Evolutionary conservation across 2,888 invertebrate genomes (phyloP).

Genomic region (Diarsia dahlii): DNA sequence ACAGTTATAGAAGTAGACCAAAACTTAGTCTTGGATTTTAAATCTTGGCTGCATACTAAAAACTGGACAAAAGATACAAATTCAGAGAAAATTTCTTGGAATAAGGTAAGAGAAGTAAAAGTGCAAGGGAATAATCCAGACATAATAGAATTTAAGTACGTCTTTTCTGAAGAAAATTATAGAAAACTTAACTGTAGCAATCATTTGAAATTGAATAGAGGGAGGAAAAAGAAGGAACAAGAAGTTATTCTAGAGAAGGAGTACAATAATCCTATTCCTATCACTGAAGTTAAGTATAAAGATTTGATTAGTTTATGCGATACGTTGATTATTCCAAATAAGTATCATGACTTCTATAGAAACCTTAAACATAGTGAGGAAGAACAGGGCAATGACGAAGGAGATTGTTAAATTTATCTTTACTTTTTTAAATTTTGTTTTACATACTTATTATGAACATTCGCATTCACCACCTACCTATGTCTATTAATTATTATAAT

Average conservation of each 20-base stretch:
- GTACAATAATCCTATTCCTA: conserved; percentile 35
- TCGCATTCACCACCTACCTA: not conserved
- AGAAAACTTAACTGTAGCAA: not conserved
- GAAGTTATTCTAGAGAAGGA: conserved; percentile 39
- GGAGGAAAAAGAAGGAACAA: conserved; percentile 31
- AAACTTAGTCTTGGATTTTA: too few species aligned
- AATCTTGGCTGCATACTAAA: too few species aligned
- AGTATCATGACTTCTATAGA: conserved; percentile 18
- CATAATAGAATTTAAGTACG: too few species aligned
- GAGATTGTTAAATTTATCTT: conserved; percentile 14
- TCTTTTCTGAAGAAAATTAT: conserved; percentile 9
- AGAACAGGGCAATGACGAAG: conserved; percentile 15
- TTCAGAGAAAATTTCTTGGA: too few species aligned
- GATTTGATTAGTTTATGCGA: conserved; percentile 32
- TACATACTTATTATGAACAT: not conserved
- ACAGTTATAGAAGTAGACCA: too few species aligned
- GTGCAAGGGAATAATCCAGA: too few species aligned
- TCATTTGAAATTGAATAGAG: conserved; percentile 35
- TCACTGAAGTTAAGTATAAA: conserved; percentile 38
- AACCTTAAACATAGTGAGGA: conserved; percentile 11
- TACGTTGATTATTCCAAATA: conserved; percentile 3
- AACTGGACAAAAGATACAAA: too few species aligned
- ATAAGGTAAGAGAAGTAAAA: too few species aligned
- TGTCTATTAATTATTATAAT: not conserved
- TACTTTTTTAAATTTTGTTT: not conserved